These are phyloP conservation scores for Pandemis heparana DNA, from an alignment of 2,888 invertebrate genomes.

Conservation along the genomic window DNA sequence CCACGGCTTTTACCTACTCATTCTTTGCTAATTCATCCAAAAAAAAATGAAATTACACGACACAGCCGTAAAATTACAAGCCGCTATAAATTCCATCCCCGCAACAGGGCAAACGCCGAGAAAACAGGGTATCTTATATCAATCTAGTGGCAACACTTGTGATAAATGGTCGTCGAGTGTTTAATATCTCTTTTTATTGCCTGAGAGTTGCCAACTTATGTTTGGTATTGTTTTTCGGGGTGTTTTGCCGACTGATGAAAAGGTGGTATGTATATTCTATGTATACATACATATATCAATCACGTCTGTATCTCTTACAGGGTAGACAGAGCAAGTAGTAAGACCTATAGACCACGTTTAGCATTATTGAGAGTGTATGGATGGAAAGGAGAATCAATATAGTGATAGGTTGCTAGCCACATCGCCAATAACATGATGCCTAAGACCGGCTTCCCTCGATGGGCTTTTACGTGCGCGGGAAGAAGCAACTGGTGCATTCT, in stretches of 20 bases:
- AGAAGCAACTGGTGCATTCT: no score
- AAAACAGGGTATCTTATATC: constrained; percentile 61
- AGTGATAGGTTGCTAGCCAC: no score
- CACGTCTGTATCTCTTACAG: no score
- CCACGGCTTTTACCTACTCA: neutral
- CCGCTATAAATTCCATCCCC: constrained; percentile 21
- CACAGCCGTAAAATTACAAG: constrained; percentile 27
- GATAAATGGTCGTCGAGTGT: constrained; percentile 58
- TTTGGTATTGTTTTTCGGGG: constrained; percentile 32
- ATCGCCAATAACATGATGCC: no score
- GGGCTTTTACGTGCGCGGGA: no score
- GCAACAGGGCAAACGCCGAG: constrained; percentile 35
- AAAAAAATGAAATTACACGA: neutral
- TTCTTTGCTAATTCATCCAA: neutral
- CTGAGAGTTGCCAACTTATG: constrained; percentile 39
- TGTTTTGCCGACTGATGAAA: constrained; percentile 2
- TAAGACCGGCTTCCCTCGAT: no score
- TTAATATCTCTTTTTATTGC: constrained; percentile 71
- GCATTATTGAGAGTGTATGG: no score
- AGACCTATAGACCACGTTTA: no score
- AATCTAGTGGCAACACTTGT: constrained; percentile 65
- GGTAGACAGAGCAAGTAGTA: no score
- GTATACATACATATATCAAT: no score
- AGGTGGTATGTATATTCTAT: neutral
- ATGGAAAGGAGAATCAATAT: no score